Evolutionary conservation across 2,113 vertebrate genomes (phyloP).

Genomic region (Chunga burmeisteri): DNA sequence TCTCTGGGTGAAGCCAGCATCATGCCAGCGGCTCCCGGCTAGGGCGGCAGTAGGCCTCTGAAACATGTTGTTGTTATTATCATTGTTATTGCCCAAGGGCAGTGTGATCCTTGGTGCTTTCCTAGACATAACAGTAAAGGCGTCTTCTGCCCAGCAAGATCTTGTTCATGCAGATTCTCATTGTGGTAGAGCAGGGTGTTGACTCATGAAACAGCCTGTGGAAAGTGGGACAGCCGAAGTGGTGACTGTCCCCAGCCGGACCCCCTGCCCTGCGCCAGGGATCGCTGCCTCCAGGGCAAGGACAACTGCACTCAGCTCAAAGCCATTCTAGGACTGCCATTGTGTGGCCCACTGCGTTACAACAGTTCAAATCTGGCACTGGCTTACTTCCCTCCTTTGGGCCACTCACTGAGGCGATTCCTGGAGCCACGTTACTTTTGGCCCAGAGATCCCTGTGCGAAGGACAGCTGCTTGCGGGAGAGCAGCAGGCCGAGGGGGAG

Average conservation of each 20-base stretch:
- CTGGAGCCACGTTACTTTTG: not conserved
- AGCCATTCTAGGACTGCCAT: not conserved
- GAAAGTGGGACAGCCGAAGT: not conserved
- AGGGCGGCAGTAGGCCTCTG: not conserved
- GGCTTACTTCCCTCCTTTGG: not conserved
- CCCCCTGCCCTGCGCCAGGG: not conserved
- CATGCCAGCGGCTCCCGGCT: not conserved
- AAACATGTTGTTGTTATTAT: not conserved
- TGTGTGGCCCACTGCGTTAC: not conserved
- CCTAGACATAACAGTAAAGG: not conserved
- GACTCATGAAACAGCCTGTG: not conserved
- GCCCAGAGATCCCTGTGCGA: not conserved
- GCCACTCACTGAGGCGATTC: not conserved
- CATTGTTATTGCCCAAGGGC: not conserved
- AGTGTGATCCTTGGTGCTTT: not conserved
- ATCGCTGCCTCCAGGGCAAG: not conserved
- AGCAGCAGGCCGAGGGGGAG: not conserved
- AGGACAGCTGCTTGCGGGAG: not conserved
- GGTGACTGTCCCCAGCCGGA: not conserved
- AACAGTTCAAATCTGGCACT: not conserved
- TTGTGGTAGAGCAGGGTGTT: not conserved
- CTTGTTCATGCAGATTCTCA: not conserved
- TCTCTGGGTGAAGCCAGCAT: not conserved
- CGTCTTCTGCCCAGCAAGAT: not conserved
- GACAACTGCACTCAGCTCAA: accelerated